Percentiles rank a stretch among this genome's conserved stretches.
phyloP scores from a whole-genome alignment of 1,140 invertebrate species.

The Aphelenchoides avenae region DNA sequence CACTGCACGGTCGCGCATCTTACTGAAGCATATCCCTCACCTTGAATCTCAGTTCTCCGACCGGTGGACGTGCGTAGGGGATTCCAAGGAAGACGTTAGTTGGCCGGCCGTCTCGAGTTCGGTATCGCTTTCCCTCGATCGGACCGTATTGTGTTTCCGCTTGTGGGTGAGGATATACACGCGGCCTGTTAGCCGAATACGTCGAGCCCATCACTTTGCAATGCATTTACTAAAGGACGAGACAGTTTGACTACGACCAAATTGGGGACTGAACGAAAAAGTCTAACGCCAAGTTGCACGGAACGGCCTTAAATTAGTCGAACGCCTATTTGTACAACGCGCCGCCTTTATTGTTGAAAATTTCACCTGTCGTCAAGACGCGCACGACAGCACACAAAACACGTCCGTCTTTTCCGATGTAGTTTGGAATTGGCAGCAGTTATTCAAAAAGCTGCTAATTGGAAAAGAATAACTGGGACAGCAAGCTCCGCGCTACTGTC shows the following conservation, averaged over 20 bases:
- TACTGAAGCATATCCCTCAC: slow-evolving; percentile 60
- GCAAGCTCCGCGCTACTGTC: no score
- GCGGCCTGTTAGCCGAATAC: no score
- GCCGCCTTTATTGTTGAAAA: no score
- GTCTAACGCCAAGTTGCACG: no score
- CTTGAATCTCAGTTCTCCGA: slow-evolving; percentile 58
- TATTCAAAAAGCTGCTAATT: no score
- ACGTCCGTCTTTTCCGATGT: no score
- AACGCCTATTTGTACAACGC: no score
- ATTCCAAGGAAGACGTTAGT: slow-evolving; percentile 57
- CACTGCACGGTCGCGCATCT: background rate
- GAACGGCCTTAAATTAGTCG: no score
- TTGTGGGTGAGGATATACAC: slow-evolving; percentile 61
- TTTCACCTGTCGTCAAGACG: no score
- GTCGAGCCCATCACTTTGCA: background rate
- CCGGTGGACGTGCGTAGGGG: slow-evolving; percentile 59
- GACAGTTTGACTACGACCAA: background rate
- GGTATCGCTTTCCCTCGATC: slow-evolving; percentile 37
- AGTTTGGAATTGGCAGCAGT: no score
- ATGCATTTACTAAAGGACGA: background rate
- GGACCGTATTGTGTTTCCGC: slow-evolving; percentile 37
- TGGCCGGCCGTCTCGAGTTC: slow-evolving; percentile 33
- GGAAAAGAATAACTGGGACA: no score
- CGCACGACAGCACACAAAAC: no score
- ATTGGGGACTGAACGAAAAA: background rate